Evolutionary conservation across 2,888 invertebrate species (phyloP).

Genomic region (Cerceris ruficornis): DNA sequence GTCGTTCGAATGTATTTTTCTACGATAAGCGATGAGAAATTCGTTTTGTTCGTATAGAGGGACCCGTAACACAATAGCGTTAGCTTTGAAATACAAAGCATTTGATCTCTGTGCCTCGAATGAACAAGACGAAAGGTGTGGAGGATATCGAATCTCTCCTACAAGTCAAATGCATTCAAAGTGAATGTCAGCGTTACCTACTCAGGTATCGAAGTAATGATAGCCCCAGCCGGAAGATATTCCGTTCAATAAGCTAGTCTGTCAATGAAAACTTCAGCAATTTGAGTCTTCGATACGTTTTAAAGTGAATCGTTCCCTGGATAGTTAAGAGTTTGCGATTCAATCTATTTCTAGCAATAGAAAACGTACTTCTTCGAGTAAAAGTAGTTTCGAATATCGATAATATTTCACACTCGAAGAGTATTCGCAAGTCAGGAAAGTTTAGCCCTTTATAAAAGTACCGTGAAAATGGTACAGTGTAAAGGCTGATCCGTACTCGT

Average conservation of each 20-base stretch:
- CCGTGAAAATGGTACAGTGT: too few relatives aligned
- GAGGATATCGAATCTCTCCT: neutral
- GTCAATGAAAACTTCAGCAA: neutral
- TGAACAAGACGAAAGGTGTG: neutral
- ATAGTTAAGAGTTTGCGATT: neutral
- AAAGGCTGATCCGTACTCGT: too few relatives aligned
- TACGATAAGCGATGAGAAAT: neutral
- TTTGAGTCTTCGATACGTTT: neutral
- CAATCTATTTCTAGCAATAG: neutral
- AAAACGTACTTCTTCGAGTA: neutral
- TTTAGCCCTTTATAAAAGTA: too few relatives aligned
- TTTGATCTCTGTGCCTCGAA: neutral
- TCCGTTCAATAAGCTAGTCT: neutral
- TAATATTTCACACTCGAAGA: neutral
- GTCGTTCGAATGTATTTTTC: too few relatives aligned
- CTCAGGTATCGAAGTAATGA: neutral
- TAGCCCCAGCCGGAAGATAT: neutral
- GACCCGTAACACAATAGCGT: neutral
- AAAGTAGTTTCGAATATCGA: neutral
- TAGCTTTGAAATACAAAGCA: neutral
- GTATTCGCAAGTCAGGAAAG: neutral
- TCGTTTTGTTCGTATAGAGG: neutral
- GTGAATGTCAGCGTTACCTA: neutral
- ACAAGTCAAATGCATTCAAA: neutral
- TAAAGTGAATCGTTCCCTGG: neutral